phyloP scores from a whole-genome alignment of 1,140 invertebrate species.

The Listronotus oregonensis region DNA sequence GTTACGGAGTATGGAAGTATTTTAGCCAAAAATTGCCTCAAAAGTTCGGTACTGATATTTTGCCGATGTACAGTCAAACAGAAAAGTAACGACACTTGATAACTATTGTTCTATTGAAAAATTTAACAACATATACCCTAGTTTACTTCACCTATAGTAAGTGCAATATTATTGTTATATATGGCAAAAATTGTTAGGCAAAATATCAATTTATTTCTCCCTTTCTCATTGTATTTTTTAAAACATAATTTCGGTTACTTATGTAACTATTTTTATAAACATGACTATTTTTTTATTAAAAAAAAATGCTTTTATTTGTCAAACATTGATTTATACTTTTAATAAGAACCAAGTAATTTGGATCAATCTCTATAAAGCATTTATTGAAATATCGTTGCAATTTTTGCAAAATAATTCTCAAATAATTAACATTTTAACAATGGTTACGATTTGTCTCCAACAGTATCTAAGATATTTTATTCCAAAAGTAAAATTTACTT shows the following conservation, averaged over 20 bases:
- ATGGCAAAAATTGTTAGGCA: conserved; percentile 21
- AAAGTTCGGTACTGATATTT: conserved; percentile 20
- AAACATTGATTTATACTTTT: no score
- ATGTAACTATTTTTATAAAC: no score
- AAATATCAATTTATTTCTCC: conserved; percentile 9
- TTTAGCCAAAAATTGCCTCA: conserved; percentile 30
- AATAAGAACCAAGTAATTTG: no score
- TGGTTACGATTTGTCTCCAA: background rate
- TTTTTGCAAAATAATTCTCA: no score
- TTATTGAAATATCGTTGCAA: no score
- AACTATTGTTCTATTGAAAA: conserved; percentile 32
- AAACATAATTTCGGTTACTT: no score
- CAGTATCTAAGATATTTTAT: background rate
- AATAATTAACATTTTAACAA: no score
- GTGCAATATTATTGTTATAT: conserved; percentile 12
- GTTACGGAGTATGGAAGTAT: conserved; percentile 13
- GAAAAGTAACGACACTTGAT: conserved; percentile 19
- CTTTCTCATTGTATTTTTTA: background rate
- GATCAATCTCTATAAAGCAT: no score
- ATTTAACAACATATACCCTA: conserved; percentile 26
- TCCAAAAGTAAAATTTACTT: conserved; percentile 16
- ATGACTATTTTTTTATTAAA: no score
- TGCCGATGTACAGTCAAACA: conserved; percentile 12
- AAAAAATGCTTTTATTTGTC: no score
- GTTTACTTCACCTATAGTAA: conserved; percentile 19